Percentiles rank a stretch among this genome's conserved stretches.
phyloP scores from a whole-genome alignment of 2,888 invertebrate genomes.

The Magallana nippona region DNA sequence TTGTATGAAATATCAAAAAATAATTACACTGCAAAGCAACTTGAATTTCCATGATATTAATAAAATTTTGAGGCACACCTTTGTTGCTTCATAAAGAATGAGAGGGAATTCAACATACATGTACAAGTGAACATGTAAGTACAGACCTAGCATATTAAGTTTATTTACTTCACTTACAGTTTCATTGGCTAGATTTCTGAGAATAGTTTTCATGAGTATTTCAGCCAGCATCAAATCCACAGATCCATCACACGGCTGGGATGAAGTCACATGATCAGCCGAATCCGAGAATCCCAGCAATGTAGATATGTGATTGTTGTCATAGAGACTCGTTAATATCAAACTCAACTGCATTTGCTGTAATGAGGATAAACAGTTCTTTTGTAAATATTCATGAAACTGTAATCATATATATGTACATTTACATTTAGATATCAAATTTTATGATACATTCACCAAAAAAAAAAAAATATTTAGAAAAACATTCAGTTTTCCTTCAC shows the following conservation, averaged over 20 bases:
- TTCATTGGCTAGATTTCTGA: slow-evolving; percentile 82
- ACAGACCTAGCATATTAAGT: no score
- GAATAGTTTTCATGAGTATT: slow-evolving; percentile 83
- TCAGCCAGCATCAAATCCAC: slow-evolving; percentile 80
- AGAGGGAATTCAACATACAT: no score
- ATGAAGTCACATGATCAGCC: slow-evolving; percentile 35
- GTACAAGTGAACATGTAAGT: no score
- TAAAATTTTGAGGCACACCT: no score
- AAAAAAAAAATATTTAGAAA: no score
- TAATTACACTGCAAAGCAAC: background rate
- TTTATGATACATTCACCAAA: no score
- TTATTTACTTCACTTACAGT: slow-evolving; percentile 80
- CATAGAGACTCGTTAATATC: slow-evolving; percentile 84
- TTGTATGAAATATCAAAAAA: background rate
- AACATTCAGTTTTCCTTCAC: no score
- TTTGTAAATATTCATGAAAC: no score
- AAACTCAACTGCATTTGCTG: slow-evolving; percentile 84
- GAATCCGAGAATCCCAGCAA: slow-evolving; percentile 81
- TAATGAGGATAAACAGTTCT: slow-evolving; percentile 17
- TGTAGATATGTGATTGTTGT: slow-evolving; percentile 83
- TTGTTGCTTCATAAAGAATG: no score
- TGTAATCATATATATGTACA: no score
- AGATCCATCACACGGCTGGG: slow-evolving; percentile 51
- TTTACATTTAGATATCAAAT: no score
- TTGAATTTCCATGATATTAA: background rate